Conservation (phyloP, 2,797 vertebrate species). For the Pygocentrus nattereri region DNA sequence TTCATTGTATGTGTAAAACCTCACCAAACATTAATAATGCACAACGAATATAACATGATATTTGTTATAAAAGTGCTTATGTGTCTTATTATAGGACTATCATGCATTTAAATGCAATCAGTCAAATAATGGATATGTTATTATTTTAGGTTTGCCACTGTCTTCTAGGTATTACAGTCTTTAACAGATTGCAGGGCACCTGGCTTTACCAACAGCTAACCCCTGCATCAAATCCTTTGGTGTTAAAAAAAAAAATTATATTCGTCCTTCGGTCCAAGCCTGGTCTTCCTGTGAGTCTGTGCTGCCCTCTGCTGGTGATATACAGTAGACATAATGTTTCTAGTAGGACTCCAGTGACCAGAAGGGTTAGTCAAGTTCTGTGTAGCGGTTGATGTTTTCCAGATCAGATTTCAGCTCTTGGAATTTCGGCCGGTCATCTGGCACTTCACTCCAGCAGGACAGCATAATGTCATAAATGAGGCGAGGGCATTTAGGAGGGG, state of each 20-base stretch:
- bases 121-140: neutral
- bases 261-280: no score
- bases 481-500: conserved; percentile 72
- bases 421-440: conserved; percentile 76
- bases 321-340: neutral
- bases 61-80: neutral
- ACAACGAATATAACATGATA: neutral
- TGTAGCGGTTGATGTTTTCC: conserved; percentile 62
- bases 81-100: neutral
- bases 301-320: conserved; percentile 16
- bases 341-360: neutral
- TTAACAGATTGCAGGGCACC: neutral
- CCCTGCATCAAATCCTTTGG: neutral
- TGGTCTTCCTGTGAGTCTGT: neutral
- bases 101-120: neutral
- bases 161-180: neutral
- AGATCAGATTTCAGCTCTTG: conserved; percentile 65
- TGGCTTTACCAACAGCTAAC: neutral
- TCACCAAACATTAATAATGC: neutral
- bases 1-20: neutral
- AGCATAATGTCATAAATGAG: conserved; percentile 76
- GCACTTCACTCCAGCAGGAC: conserved; percentile 75
- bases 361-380: conserved; percentile 47
- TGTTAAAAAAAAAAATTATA: no score
- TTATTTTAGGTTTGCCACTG: neutral